These are phyloP conservation scores for Pheosia gnoma DNA, from an alignment of 2,888 invertebrate genomes.

Conservation along the genomic window DNA sequence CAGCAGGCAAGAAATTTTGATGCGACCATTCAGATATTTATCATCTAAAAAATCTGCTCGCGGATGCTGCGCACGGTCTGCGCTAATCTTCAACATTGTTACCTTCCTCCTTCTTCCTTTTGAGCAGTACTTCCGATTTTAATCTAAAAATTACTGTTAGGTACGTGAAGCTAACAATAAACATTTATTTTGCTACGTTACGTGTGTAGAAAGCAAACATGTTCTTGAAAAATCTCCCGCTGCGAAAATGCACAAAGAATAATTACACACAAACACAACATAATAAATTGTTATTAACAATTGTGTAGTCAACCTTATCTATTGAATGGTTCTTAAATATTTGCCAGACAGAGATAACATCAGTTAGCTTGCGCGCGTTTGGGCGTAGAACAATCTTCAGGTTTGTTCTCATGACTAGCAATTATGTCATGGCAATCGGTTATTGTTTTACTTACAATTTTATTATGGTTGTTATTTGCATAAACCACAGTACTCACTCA, in stretches of 20 bases:
- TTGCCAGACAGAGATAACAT: conserved; percentile 30
- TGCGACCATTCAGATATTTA: no score
- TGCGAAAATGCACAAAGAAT: neutral
- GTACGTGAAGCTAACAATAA: neutral
- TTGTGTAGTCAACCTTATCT: conserved; percentile 16
- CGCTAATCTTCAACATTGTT: neutral
- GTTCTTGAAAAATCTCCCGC: neutral
- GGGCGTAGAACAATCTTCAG: conserved; percentile 15
- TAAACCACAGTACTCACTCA: neutral
- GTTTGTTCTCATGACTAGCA: conserved; percentile 28
- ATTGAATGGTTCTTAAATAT: conserved; percentile 37
- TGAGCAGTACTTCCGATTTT: neutral
- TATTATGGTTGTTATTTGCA: neutral
- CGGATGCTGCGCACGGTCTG: no score
- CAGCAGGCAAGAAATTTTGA: no score
- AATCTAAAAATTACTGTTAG: neutral
- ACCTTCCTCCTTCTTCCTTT: neutral
- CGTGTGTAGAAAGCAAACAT: neutral
- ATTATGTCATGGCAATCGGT: conserved; percentile 38
- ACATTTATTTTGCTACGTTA: neutral
- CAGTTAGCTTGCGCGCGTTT: conserved; percentile 11
- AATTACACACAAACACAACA: neutral
- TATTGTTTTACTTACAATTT: conserved; percentile 6
- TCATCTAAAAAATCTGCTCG: no score
- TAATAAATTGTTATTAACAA: conserved; percentile 31